A percentile compares a stretch with the other conserved stretches of the same genome.
Evolutionary conservation across 1,140 invertebrate species (phyloP).

Genomic region (Homalodisca vitripennis): DNA sequence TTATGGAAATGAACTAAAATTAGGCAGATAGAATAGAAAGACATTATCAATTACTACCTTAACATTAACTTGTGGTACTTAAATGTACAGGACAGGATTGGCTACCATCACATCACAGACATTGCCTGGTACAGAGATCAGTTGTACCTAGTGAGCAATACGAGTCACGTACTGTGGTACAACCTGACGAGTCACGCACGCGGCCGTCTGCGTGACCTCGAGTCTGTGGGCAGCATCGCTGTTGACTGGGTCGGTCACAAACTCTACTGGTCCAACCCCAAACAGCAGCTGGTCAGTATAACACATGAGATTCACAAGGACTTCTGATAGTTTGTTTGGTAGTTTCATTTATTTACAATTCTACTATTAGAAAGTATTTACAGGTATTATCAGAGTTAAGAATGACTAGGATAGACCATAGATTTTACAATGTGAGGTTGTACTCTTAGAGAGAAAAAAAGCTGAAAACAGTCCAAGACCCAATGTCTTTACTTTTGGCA

Average conservation of each 20-base stretch:
- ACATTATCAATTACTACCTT: too few relatives aligned
- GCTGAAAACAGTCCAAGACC: too few relatives aligned
- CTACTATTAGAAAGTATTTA: neutral
- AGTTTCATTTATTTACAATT: neutral
- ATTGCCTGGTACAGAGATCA: constrained; percentile 67
- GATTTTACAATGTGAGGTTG: too few relatives aligned
- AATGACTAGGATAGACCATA: too few relatives aligned
- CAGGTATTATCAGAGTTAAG: neutral
- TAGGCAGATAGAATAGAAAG: too few relatives aligned
- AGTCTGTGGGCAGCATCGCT: constrained; percentile 73
- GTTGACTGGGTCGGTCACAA: constrained; percentile 87
- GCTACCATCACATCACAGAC: constrained; percentile 59
- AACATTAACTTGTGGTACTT: too few relatives aligned
- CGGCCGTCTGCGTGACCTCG: constrained; percentile 59
- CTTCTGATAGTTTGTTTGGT: too few relatives aligned
- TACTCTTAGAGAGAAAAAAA: too few relatives aligned
- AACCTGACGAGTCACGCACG: constrained; percentile 61
- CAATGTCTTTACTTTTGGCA: too few relatives aligned
- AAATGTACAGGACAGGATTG: constrained; percentile 39
- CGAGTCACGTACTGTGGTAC: constrained; percentile 66
- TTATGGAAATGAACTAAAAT: too few relatives aligned
- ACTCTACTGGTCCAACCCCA: constrained; percentile 87
- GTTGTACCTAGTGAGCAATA: constrained; percentile 72
- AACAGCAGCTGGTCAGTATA: constrained; percentile 71
- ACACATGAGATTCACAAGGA: too few relatives aligned